Percentiles rank a stretch among this genome's conserved stretches.
Conservation (phyloP, 2,797 vertebrate genomes). For the Syndactyla subalaris region DNA sequence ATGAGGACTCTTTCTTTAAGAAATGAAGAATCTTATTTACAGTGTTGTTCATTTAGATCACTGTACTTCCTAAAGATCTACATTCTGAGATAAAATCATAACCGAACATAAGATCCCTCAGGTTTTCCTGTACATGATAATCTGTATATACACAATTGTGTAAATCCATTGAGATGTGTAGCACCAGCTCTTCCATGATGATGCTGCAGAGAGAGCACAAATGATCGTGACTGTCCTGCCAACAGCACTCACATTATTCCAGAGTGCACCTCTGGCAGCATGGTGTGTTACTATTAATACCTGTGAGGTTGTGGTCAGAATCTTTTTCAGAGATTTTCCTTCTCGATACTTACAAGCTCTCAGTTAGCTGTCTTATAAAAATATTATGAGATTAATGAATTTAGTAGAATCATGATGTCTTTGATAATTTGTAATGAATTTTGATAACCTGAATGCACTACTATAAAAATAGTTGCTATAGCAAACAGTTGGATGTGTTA, state of each 20-base stretch:
- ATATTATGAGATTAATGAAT: neutral
- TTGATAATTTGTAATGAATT: constrained; percentile 23
- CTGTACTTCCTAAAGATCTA: neutral
- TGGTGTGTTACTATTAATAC: neutral
- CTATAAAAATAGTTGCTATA: constrained; percentile 45
- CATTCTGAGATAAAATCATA: neutral
- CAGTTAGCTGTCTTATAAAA: neutral
- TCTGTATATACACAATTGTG: neutral
- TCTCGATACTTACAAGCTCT: neutral
- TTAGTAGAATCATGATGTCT: neutral
- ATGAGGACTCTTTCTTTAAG: neutral
- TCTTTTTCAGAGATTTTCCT: neutral
- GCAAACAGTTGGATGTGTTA: constrained; percentile 60
- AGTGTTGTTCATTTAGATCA: neutral
- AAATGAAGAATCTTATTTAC: neutral
- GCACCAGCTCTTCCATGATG: neutral
- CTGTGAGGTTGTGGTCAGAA: neutral
- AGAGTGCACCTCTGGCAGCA: neutral
- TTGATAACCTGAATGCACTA: constrained; percentile 35
- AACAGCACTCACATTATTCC: neutral
- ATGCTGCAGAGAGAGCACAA: neutral
- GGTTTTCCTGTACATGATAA: neutral
- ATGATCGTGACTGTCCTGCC: rapidly evolving
- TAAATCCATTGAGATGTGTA: neutral
- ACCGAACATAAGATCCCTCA: neutral